Conservation (phyloP, 2,888 invertebrate species). For the Hyposoter didymator region DNA sequence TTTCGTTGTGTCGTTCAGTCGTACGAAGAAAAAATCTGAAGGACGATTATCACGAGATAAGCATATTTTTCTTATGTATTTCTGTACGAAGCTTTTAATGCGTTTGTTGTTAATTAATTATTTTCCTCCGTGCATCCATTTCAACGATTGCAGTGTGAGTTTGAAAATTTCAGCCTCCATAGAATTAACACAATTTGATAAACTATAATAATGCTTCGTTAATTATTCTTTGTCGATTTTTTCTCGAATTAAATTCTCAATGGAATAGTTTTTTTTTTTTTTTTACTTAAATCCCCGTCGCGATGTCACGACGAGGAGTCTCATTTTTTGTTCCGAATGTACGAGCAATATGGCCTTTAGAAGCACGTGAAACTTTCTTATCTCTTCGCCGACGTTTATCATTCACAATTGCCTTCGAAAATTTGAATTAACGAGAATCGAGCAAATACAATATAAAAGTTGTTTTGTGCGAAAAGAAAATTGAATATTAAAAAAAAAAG, state of each 20-base stretch:
- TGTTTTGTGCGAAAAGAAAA: not conserved
- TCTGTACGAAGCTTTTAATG: constrained; percentile 7
- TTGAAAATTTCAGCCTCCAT: not conserved
- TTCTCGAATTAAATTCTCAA: not conserved
- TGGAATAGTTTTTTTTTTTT: not conserved
- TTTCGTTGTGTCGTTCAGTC: constrained; percentile 13
- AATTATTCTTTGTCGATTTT: not conserved
- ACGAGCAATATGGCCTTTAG: constrained; percentile 20
- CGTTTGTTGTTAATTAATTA: constrained; percentile 8
- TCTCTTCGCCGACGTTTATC: constrained; percentile 9
- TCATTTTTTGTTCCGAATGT: not conserved
- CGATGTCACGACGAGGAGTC: not conserved
- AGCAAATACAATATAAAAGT: not conserved
- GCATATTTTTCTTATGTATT: constrained; percentile 3
- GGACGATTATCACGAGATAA: constrained; percentile 43
- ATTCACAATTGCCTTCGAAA: not conserved
- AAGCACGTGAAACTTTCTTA: constrained; percentile 21
- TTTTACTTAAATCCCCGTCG: not conserved
- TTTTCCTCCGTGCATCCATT: not conserved
- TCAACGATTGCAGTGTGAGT: not conserved
- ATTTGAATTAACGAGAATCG: not conserved
- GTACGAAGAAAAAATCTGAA: constrained; percentile 19
- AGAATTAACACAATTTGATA: not conserved
- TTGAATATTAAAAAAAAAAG: not conserved
- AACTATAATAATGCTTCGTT: not conserved